phyloP scores from a whole-genome alignment of 2,888 invertebrate species.

The Hoplodrina blanda region DNA sequence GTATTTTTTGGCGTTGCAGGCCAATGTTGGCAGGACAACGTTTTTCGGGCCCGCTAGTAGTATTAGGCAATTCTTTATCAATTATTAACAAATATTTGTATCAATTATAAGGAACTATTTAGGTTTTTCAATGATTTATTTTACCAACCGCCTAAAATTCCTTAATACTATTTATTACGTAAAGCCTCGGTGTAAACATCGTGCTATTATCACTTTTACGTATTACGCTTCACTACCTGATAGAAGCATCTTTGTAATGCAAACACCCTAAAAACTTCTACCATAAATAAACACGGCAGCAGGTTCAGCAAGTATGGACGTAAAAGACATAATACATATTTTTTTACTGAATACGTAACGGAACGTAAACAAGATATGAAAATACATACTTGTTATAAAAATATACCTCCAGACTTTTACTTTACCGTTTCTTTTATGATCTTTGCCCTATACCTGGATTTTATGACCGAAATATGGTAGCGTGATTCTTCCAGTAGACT shows the following conservation, averaged over 20 bases:
- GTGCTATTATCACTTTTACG: too few species aligned
- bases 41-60: background rate
- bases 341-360: slow-evolving; percentile 22
- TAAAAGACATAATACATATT: slow-evolving; percentile 2
- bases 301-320: background rate
- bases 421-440: slow-evolving; percentile 22
- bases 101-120: too few species aligned
- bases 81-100: too few species aligned
- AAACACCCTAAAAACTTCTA: background rate
- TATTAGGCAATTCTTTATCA: too few species aligned
- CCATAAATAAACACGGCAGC: background rate
- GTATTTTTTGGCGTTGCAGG: too few species aligned
- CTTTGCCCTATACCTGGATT: slow-evolving; percentile 3
- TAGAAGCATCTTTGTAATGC: background rate
- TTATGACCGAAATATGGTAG: slow-evolving; percentile 22
- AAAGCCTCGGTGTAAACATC: background rate
- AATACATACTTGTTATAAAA: slow-evolving; percentile 26
- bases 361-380: slow-evolving; percentile 39
- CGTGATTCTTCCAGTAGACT: slow-evolving; percentile 7
- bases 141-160: too few species aligned
- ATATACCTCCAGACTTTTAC: slow-evolving; percentile 20
- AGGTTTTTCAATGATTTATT: too few species aligned
- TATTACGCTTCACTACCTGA: too few species aligned
- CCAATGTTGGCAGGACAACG: too few species aligned
- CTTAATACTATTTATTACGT: too few species aligned